Evolutionary conservation across 2,113 vertebrate genomes (phyloP).

Genomic region (Paedocypris sp.): DNA sequence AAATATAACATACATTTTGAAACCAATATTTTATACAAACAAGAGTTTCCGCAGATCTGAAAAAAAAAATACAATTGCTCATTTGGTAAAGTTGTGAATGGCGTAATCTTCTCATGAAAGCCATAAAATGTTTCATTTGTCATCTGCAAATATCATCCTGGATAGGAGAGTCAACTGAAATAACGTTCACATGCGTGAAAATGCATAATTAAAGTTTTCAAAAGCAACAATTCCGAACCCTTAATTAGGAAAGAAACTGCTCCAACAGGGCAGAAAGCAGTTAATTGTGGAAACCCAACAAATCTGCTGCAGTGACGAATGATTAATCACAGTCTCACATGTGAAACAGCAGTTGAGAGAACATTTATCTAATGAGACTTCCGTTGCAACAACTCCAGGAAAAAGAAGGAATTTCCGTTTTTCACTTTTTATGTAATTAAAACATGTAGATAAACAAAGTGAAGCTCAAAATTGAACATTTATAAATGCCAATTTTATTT

Average conservation of each 20-base stretch:
- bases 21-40: too few species aligned
- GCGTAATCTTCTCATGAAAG: too few species aligned
- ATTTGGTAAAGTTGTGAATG: too few species aligned
- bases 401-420: background rate
- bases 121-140: background rate
- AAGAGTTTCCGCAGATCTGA: too few species aligned
- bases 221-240: background rate
- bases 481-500: background rate
- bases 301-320: background rate
- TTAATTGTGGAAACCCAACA: background rate
- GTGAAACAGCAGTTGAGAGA: background rate
- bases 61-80: too few species aligned
- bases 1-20: too few species aligned
- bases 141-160: background rate
- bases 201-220: background rate
- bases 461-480: too few species aligned
- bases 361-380: background rate
- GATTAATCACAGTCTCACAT: constrained; percentile 10
- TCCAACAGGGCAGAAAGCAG: background rate
- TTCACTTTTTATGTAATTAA: too few species aligned
- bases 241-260: background rate
- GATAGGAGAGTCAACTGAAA: background rate
- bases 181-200: background rate
- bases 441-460: too few species aligned
- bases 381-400: background rate